These are phyloP conservation scores for Adelognathus sp. DNA, from an alignment of 2,888 invertebrate species.

Conservation along the genomic window DNA sequence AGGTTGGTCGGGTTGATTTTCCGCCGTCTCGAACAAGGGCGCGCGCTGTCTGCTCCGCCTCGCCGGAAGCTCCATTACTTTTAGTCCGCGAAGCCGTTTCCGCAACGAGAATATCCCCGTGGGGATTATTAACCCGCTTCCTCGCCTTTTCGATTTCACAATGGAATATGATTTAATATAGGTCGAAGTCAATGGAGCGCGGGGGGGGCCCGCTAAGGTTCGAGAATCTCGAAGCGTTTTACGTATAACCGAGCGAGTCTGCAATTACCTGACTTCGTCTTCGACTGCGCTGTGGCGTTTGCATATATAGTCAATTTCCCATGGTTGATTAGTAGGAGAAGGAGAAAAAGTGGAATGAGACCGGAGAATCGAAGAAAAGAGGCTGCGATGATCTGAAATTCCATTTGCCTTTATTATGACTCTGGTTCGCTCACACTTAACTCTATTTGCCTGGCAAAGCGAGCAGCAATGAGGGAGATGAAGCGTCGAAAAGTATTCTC, in stretches of 20 bases:
- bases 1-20: background rate
- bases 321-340: slow-evolving; percentile 45
- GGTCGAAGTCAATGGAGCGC: slow-evolving; percentile 67
- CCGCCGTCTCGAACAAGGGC: background rate
- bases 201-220: no score
- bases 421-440: slow-evolving; percentile 54
- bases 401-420: slow-evolving; percentile 71
- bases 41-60: slow-evolving; percentile 11
- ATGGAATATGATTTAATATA: slow-evolving; percentile 75
- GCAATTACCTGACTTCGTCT: slow-evolving; percentile 45
- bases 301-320: slow-evolving; percentile 24
- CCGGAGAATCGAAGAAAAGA: slow-evolving; percentile 34
- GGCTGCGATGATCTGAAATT: slow-evolving; percentile 68
- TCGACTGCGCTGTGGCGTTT: slow-evolving; percentile 8
- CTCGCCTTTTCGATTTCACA: slow-evolving; percentile 65
- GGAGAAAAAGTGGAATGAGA: slow-evolving; percentile 13
- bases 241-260: slow-evolving; percentile 56
- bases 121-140: slow-evolving; percentile 69
- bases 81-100: slow-evolving; percentile 51
- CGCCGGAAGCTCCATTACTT: slow-evolving; percentile 61
- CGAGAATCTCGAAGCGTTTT: slow-evolving; percentile 62
- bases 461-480: background rate
- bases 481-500: slow-evolving; percentile 5
- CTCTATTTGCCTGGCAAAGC: slow-evolving; percentile 48
- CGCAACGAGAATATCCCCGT: slow-evolving; percentile 60